These are phyloP conservation scores for Loxodonta africana DNA, from an alignment of 2,113 vertebrate genomes.

Conservation along the genomic window DNA sequence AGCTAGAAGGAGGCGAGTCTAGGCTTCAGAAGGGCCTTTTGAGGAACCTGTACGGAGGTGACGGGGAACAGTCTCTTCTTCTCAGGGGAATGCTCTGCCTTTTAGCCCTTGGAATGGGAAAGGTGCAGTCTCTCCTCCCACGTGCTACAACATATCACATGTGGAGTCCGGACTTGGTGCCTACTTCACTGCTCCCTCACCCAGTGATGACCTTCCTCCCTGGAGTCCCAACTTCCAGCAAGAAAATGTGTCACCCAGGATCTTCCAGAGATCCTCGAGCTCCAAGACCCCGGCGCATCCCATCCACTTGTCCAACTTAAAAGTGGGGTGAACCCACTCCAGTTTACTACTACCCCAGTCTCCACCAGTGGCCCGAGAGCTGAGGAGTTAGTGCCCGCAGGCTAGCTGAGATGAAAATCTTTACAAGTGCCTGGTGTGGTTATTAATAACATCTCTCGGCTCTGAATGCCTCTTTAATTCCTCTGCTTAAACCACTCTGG, in stretches of 20 bases:
- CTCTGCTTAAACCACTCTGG: constrained; percentile 77
- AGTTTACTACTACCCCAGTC: accelerated
- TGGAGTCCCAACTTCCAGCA: too few species aligned
- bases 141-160: accelerated
- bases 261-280: neutral
- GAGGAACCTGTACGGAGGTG: neutral
- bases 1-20: neutral
- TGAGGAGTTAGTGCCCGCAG: neutral
- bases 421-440: neutral
- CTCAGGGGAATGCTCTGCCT: neutral
- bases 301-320: neutral
- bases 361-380: neutral
- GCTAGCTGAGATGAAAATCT: neutral
- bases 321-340: neutral
- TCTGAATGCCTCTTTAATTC: constrained; percentile 79
- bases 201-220: neutral
- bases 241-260: neutral
- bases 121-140: neutral
- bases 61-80: neutral
- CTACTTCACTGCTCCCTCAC: accelerated
- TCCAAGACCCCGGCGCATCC: neutral
- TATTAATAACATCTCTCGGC: constrained; percentile 71
- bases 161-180: accelerated
- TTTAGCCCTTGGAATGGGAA: neutral
- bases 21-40: neutral